Base-by-base conservation (phyloP, 2,888 invertebrate species). In the Torymus tubicola region DNA sequence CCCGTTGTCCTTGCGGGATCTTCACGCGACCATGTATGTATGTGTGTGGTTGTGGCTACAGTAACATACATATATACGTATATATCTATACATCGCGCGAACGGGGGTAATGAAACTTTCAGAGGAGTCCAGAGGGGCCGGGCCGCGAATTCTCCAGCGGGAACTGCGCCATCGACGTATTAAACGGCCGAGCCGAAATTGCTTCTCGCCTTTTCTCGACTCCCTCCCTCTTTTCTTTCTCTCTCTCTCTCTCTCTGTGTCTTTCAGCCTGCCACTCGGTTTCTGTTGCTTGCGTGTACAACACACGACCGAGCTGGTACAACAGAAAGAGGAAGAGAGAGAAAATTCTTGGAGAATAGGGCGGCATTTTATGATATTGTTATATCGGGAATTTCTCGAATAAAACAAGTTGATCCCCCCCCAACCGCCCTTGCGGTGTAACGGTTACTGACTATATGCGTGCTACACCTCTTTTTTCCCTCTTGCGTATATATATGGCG, bases 181-280 rank as follows among this genome's bases (percentile, higher is more conserved):
- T 78, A 78, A 78, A 78, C 65, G 71, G 58, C 70, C 65, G 12
- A 10, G 16, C 18, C 67, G 52, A 78, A 78, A 78, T 78, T 78
- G 71, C 78, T 78, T 78, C 70, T 71, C 52, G 58, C 52, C 71
- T 76, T 55, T 69, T 69, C 69, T 57, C 55, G 14, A 16, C 50
- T 4, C 18, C 3, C 16, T 5, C 65, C 21, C 50, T 16, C n/a
- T n/a, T 1, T 1, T 53, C 50, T 24, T n/a, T 52, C 18, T 61
- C 50, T 64, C 57, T 75, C 68, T 5, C 2, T 55, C n/a, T 2
- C 58, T n/a, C 67, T 67, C 53, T n/a, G n/a, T 21, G 14, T 24
- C 12, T 58, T 52, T 61, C 55, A 2, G 53, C 24, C 2, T 55
- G 5, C 18, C 16, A 12, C 53, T 8, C 31, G 31, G n/a, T 31